Base-by-base conservation (phyloP, 1,140 invertebrate species). In the Phymorhynchus buccinoides region DNA sequence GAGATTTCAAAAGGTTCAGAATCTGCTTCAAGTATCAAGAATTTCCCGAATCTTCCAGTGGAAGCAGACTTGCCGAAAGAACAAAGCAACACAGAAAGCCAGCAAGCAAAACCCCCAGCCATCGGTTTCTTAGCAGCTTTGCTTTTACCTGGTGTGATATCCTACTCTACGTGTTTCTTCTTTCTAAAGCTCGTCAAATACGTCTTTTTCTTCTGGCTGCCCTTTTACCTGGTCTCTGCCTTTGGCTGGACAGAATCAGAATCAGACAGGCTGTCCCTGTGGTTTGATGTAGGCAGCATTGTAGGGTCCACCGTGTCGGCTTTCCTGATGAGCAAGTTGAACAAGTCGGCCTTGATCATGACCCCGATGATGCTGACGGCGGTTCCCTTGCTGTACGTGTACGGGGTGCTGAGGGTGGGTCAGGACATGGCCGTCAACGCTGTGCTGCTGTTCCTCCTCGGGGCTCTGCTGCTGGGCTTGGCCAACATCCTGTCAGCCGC, bases 181-280 rank as follows among this genome's bases (percentile, higher is more conserved):
- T 94, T 93, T 86, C 88, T 94, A 66, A 94, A 94, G 88, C 90
- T 94, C 39, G 94, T 94, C 22, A 94, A 94, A 87, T 95, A 94
- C 87, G 94, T 94, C 30, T 95, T 94, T 88, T 94, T 95, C 91
- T 95, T 95, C 90, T 95, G 94, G 94, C 89, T 94, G 30, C 94
- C 94, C 44, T 93, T 93, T 80, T 94, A 94, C 84, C 88, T 94
- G 14, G 86, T 87, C 18, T 90, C 89, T 41, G 88, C 91, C 27
- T 94, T 91, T 86, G 77, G 89, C 9, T 94, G 93, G 94, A 62
- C 80, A n/a, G 93, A 94, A 81, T 86, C 90, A 3, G 90, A 87
- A 66, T 92, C 94, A 7, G 94, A 94, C 89, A 87, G 93, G 68
- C 89, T 94, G 39, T 94, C 94, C 9, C 93, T 93, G 80, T 94